Conservation (phyloP, 2,888 invertebrate species). For the Hetaerina titia region DNA sequence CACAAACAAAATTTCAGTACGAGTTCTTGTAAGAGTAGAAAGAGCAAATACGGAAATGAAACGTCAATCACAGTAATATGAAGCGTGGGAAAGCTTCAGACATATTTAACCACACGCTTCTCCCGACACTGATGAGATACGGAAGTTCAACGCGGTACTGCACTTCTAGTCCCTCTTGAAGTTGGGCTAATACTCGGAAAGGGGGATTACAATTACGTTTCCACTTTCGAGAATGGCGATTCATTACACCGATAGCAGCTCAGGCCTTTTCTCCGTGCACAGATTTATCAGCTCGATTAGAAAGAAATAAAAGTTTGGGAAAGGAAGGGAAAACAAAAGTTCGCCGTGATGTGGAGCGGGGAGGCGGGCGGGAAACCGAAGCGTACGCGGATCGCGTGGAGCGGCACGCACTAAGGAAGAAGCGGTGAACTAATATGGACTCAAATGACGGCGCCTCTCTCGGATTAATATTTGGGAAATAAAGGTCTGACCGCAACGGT, state of each 20-base stretch:
- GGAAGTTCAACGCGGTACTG: not conserved
- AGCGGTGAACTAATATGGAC: not conserved
- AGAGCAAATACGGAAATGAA: not conserved
- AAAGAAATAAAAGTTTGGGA: not conserved
- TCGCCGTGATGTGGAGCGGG: not conserved
- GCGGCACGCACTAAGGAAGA: not conserved
- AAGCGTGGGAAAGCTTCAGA: not conserved
- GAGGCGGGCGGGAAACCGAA: not conserved
- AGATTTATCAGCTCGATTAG: not conserved
- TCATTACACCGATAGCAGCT: not conserved
- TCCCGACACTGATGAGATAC: not conserved
- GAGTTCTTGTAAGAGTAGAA: not conserved
- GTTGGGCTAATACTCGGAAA: not conserved
- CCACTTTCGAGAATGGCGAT: not conserved
- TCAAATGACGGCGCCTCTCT: not conserved
- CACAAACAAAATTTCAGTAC: not conserved
- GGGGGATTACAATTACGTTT: not conserved
- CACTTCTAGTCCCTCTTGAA: not conserved
- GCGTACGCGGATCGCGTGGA: not conserved
- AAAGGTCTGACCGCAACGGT: not conserved
- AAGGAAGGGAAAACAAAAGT: not conserved
- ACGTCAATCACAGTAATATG: not conserved
- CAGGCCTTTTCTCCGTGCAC: not conserved
- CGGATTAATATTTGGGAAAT: slow-evolving; percentile 13
- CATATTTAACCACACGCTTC: not conserved